Conservation (phyloP, 1,140 invertebrate genomes). For the Zaprionus taronus region DNA sequence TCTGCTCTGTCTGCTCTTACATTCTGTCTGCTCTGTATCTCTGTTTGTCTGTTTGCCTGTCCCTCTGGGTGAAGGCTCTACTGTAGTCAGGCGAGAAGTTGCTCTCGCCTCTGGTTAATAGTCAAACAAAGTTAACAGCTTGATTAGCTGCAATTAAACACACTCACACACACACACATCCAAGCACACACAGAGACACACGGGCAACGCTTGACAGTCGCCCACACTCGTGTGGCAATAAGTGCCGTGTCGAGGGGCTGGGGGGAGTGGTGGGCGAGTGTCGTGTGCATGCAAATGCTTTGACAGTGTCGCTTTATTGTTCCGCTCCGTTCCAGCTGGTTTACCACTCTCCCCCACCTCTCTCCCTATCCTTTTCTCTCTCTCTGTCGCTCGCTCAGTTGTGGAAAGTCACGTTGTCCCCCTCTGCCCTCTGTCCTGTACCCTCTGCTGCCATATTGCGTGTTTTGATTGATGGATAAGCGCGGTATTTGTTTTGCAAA, state of each 20-base stretch:
- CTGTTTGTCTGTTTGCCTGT: background rate
- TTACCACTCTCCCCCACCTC: slow-evolving; percentile 32
- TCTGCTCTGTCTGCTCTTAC: background rate
- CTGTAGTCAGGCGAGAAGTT: background rate
- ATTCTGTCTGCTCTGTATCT: no score
- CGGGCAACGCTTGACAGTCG: background rate
- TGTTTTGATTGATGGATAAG: slow-evolving; percentile 84
- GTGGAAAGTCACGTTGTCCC: slow-evolving; percentile 69
- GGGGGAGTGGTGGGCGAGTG: slow-evolving; percentile 22
- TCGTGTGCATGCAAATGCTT: slow-evolving; percentile 72
- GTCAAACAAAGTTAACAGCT: slow-evolving; percentile 34
- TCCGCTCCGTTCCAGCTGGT: slow-evolving; percentile 73
- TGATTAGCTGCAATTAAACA: slow-evolving; percentile 48
- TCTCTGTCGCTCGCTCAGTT: slow-evolving; percentile 36
- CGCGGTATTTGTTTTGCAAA: slow-evolving; percentile 82
- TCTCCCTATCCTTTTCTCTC: background rate
- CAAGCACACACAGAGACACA: background rate
- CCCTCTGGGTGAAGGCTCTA: background rate
- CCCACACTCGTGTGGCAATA: slow-evolving; percentile 1
- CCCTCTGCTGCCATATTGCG: slow-evolving; percentile 70
- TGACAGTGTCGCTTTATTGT: slow-evolving; percentile 80
- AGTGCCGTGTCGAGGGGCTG: background rate
- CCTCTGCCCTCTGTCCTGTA: background rate
- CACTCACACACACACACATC: background rate
- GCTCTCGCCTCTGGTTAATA: background rate